phyloP scores from a whole-genome alignment of 2,113 vertebrate genomes.

The Ellobius talpinus region DNA sequence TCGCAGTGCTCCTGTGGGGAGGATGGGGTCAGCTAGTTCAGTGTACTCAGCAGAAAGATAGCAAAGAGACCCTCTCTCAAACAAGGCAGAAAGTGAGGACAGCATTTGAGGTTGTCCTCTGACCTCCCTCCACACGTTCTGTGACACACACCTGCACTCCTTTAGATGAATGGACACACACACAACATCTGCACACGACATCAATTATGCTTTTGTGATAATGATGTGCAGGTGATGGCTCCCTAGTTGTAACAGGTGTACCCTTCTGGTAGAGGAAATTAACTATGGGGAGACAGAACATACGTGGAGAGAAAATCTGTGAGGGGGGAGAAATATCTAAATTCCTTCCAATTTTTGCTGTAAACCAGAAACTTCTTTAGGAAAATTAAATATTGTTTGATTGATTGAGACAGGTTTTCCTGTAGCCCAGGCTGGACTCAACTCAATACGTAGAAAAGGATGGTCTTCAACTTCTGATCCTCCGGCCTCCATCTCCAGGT shows the following conservation, averaged over 20 bases:
- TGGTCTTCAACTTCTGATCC: not conserved
- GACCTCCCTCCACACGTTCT: no score
- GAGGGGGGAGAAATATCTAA: not conserved
- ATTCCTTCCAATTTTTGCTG: not conserved
- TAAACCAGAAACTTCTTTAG: not conserved
- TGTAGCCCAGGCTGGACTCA: not conserved
- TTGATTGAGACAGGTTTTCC: not conserved
- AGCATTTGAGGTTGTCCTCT: not conserved
- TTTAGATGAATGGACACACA: not conserved
- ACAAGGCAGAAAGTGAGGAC: not conserved
- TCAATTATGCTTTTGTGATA: not conserved
- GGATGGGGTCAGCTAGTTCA: not conserved
- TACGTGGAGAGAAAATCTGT: not conserved
- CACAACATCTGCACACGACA: not conserved
- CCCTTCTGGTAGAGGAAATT: no score
- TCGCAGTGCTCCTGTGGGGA: not conserved
- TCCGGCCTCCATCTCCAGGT: not conserved
- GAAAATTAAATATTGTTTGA: not conserved
- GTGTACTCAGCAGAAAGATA: not conserved
- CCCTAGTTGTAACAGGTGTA: not conserved
- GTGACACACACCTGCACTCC: not conserved
- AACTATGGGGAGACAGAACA: not conserved
- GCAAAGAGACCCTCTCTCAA: not conserved
- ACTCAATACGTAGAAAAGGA: not conserved
- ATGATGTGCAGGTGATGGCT: not conserved